These are phyloP conservation scores for Rhabdophis nuchalis DNA, from an alignment of 2,797 vertebrate genomes.

Conservation along the genomic window DNA sequence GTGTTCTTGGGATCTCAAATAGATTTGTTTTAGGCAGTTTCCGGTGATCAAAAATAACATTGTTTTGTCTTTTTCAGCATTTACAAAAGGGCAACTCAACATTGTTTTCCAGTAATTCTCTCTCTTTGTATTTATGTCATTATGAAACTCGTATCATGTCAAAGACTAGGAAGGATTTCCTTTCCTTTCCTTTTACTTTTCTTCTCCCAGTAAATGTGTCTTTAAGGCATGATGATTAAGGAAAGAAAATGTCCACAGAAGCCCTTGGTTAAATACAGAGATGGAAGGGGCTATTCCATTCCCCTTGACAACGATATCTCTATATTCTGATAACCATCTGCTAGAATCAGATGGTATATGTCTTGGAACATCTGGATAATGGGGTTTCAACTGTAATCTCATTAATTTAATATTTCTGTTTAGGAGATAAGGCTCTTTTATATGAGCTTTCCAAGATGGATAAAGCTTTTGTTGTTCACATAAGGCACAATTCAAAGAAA, in stretches of 20 bases:
- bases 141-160: background rate
- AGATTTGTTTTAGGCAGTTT: background rate
- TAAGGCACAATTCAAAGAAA: constrained; percentile 19
- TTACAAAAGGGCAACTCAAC: background rate
- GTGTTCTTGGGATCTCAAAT: background rate
- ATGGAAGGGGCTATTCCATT: constrained; percentile 15
- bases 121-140: background rate
- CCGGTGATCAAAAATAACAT: background rate
- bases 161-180: background rate
- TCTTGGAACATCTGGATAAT: constrained; percentile 38
- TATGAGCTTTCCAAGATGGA: constrained; percentile 19
- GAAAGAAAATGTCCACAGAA: constrained; percentile 16
- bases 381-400: constrained; percentile 29
- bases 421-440: constrained; percentile 26
- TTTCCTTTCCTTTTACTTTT: background rate
- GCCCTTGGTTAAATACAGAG: constrained; percentile 19
- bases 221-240: constrained; percentile 14
- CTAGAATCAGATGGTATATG: constrained; percentile 38
- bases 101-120: background rate
- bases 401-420: constrained; percentile 40
- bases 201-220: background rate
- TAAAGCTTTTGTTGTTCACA: constrained; percentile 8
- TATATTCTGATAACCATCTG: constrained; percentile 36
- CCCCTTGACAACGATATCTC: constrained; percentile 30
- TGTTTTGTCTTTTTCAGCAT: background rate